These are phyloP conservation scores for Ptilonorhynchus violaceus DNA, from an alignment of 2,113 vertebrate genomes.

Conservation along the genomic window DNA sequence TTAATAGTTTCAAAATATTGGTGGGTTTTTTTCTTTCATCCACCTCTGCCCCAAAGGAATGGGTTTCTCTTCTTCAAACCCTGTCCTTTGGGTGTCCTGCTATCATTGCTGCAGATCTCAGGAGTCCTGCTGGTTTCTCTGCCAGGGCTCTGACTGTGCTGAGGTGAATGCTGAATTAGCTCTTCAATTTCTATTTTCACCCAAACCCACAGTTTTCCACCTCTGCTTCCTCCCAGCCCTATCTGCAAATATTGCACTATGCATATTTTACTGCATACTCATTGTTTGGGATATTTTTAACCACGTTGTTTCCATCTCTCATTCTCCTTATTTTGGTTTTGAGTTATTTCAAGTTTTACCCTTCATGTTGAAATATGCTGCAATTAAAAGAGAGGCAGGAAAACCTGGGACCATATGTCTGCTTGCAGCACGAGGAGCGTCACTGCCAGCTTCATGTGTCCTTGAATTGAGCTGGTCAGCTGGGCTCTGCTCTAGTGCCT, in stretches of 20 bases:
- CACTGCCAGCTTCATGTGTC: neutral
- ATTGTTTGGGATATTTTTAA: neutral
- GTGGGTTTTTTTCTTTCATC: fast-evolving
- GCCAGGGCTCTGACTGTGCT: neutral
- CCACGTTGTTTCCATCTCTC: neutral
- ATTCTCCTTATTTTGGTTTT: neutral
- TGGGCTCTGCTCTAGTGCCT: neutral
- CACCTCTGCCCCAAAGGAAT: neutral
- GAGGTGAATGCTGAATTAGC: neutral
- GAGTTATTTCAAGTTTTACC: neutral
- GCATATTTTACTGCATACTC: neutral
- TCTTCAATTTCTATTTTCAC: neutral
- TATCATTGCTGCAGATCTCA: neutral
- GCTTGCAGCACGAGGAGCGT: neutral
- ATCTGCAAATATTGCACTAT: neutral
- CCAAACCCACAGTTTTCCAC: neutral
- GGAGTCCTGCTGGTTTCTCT: neutral
- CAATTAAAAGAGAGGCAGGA: neutral
- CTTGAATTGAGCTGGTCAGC: neutral
- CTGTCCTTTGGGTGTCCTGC: neutral
- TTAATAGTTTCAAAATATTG: neutral
- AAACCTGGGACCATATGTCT: neutral
- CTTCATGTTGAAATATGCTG: neutral
- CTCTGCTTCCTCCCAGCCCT: neutral
- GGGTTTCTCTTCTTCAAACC: neutral